Evolutionary conservation across 92 coral and sea anemone genomes (phyloP), one percentile per base, ranked within the genome.

Genomic region (Micromussa lordhowensis): DNA sequence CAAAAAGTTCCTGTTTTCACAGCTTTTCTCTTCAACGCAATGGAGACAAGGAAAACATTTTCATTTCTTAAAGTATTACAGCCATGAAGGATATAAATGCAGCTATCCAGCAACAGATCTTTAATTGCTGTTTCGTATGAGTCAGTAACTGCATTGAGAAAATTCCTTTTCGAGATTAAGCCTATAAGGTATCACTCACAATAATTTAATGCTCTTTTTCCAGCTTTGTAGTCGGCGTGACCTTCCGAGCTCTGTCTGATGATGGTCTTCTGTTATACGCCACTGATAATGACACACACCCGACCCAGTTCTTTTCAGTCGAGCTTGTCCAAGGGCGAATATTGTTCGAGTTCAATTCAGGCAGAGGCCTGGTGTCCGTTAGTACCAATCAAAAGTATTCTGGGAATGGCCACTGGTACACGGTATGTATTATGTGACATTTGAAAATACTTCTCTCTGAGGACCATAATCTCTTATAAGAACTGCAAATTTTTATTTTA

Each of bases 181-280:
- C 64, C 19, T 17, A 58, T 19, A 17, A 22, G 64, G 64, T 1
- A 58, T 58, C 73, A 26, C 75, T 29, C 30, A 26, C 38, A 30
- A 28, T 38, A 16, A 48, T 68, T 4, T 68, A 6, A 7, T 79
- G 32, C 28, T 64, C 76, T 21, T 80, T 44, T 29, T 44, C n/a
- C 88, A 88, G 87, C 4, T 74, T 77, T 75, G 91, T 76, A 58
- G 74, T 81, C 18, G 58, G 55, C 21, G 19, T 97, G 29, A 79
- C 82, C 80, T 95, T 97, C 91, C 98, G 99, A 57, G 94, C 99
- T 77, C 77, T 97, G 31, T 96, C 99, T 13, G 95, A 96, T 26
- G 93, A 97, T 81, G 99, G 99, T 0, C 83, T 97, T 10, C 79
- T 97, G 53, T 79, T 95, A 54, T 95, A 95, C 49, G 98, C 88